Evolutionary conservation across 2,113 vertebrate species (phyloP), one percentile per base, ranked within the genome.

Genomic region (Clarias gariepinus): DNA sequence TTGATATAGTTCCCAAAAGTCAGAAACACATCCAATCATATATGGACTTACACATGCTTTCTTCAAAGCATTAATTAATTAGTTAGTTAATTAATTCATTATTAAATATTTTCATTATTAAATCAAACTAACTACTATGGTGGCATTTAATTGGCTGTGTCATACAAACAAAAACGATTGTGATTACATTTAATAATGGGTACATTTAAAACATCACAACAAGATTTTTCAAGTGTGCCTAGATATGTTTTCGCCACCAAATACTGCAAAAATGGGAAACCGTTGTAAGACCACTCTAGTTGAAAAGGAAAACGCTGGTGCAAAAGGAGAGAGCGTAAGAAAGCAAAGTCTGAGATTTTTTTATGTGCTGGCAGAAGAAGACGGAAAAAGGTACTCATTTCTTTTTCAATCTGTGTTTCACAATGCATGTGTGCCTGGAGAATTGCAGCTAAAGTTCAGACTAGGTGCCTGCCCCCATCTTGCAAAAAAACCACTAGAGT

Each of bases 401-500:
- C 89, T 89, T 88, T 91, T 89, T 87, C 89, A 91, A 80, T 90
- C 86, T 89, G 84, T 87, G 74, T 87, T 90, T 90, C 90, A 91
- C 85, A 90, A 90, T 90, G 85, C 86, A 88, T 83, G 85, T 88
- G 88, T 90, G 88, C 71, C 89, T 78, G 82, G 61, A 90, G 85
- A 90, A 89, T 88, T 89, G 89, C 84, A 89, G 89, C 87, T 85
- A 88, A 90, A 87, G 85, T 91, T 92, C 90, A 91, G 87, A 89
- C 80, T 80, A 87, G 88, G 88, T 87, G 84, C 84, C 84, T 78
- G 55, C 66, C 63, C 79, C 61, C 74, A 82, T 85, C 88, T 88
- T 66, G 83, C 81, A 89, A 85, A 88, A 90, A 81, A 80, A 11
- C 82, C 85, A 86, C 76, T 83, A 85, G 52, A 83, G 79, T 82